Percentiles rank a stretch among this genome's conserved stretches.
Evolutionary conservation across 2,888 invertebrate genomes (phyloP).

Genomic region (Bombylius major): DNA sequence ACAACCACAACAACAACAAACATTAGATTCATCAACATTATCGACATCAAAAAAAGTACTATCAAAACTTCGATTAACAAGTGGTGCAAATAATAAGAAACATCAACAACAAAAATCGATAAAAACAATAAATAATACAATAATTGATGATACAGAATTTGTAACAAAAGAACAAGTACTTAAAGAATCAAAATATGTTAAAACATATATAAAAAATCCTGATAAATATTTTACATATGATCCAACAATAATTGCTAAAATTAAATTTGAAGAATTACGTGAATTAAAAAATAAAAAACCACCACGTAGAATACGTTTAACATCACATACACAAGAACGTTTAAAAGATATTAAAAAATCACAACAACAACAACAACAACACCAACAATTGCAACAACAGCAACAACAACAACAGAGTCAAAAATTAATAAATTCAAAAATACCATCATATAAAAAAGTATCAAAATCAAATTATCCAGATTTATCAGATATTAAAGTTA

Average conservation of each 20-base stretch:
- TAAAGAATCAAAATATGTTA: slow-evolving; percentile 36
- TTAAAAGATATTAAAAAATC: slow-evolving; percentile 20
- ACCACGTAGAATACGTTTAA: slow-evolving; percentile 18
- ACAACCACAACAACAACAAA: slow-evolving; percentile 12
- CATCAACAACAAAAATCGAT: background rate
- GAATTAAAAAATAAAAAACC: slow-evolving; percentile 23
- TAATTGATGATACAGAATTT: slow-evolving; percentile 22
- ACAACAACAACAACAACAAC: background rate
- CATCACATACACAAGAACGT: slow-evolving; percentile 19
- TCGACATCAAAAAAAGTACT: background rate
- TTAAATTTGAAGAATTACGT: slow-evolving; percentile 29
- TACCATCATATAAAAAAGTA: slow-evolving; percentile 30
- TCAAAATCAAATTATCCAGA: slow-evolving; percentile 35
- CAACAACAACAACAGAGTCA: slow-evolving; percentile 10
- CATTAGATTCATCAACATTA: slow-evolving; percentile 8
- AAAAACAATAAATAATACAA: background rate
- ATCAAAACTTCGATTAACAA: background rate
- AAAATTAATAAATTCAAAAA: slow-evolving; percentile 13
- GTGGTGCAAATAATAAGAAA: background rate
- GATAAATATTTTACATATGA: slow-evolving; percentile 36
- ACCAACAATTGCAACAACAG: slow-evolving; percentile 8
- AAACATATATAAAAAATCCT: slow-evolving; percentile 36
- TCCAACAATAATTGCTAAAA: slow-evolving; percentile 29
- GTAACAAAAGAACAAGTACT: slow-evolving; percentile 36
- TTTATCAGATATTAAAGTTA: slow-evolving; percentile 32